Conservation (phyloP, 2,888 invertebrate species). For the Spodoptera picta region DNA sequence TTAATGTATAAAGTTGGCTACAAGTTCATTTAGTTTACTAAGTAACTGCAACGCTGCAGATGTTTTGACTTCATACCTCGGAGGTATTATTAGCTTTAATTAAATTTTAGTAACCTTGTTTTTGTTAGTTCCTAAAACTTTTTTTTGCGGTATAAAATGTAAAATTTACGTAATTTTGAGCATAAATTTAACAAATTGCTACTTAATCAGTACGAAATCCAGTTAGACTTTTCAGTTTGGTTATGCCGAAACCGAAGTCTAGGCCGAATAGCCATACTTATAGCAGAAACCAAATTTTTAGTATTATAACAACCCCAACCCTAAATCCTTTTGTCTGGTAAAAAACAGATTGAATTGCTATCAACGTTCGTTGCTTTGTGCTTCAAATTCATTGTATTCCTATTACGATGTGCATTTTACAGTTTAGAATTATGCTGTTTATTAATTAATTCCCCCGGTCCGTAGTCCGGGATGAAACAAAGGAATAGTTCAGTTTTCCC, state of each 20-base stretch:
- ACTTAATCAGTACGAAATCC: no score
- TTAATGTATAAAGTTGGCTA: slow-evolving; percentile 1
- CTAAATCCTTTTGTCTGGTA: slow-evolving; percentile 52
- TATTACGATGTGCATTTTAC: slow-evolving; percentile 63
- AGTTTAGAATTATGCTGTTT: slow-evolving; percentile 33
- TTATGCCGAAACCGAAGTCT: slow-evolving; percentile 8
- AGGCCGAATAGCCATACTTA: not conserved
- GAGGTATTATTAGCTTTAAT: slow-evolving; percentile 15
- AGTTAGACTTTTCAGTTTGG: no score
- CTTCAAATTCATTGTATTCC: slow-evolving; percentile 57
- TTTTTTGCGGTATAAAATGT: no score
- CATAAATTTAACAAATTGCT: no score
- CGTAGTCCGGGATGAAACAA: slow-evolving; percentile 9
- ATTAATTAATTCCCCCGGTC: slow-evolving; percentile 44
- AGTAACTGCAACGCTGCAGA: slow-evolving; percentile 22
- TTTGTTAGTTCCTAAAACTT: not conserved
- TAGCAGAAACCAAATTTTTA: slow-evolving; percentile 2
- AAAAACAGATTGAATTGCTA: slow-evolving; percentile 65
- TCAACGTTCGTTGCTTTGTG: slow-evolving; percentile 60
- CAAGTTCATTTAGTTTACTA: slow-evolving; percentile 18
- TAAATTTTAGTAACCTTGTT: slow-evolving; percentile 35
- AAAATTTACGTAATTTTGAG: no score
- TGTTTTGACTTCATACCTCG: slow-evolving; percentile 27
- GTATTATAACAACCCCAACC: slow-evolving; percentile 29
- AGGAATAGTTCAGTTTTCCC: slow-evolving; percentile 24